These are phyloP conservation scores for Callimorpha dominula DNA, from an alignment of 2,888 invertebrate genomes.

Conservation along the genomic window DNA sequence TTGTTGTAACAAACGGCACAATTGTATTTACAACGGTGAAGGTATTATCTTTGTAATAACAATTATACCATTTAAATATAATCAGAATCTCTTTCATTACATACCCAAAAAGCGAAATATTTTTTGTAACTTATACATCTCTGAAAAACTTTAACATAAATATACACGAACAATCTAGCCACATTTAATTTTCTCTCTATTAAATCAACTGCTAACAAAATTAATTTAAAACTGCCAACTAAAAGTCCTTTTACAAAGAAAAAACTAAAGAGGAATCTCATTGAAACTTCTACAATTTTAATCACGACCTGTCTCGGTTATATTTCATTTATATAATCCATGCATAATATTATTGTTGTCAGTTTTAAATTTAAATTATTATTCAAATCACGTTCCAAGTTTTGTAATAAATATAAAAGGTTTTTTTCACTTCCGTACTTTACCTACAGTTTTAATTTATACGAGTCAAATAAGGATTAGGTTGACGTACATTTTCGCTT, in stretches of 20 bases:
- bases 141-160: not conserved
- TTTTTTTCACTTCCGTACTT: constrained; percentile 42
- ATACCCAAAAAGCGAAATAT: too few species aligned
- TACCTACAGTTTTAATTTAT: constrained; percentile 47
- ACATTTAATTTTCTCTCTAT: constrained; percentile 9
- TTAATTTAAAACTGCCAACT: constrained; percentile 26
- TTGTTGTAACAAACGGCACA: not conserved
- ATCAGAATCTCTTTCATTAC: not conserved
- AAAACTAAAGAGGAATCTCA: constrained; percentile 26
- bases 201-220: constrained; percentile 11
- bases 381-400: constrained; percentile 59
- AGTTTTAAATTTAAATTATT: constrained; percentile 58
- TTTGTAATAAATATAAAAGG: constrained; percentile 57
- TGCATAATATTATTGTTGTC: constrained; percentile 42
- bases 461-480: constrained; percentile 39
- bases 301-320: constrained; percentile 20
- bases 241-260: constrained; percentile 14
- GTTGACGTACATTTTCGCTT: constrained; percentile 31
- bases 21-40: constrained; percentile 7
- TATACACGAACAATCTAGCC: not conserved
- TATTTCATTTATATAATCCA: constrained; percentile 42
- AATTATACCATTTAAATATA: constrained; percentile 35
- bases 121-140: not conserved
- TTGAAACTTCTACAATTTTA: constrained; percentile 41
- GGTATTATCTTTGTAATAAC: constrained; percentile 41